These are phyloP conservation scores for Stenodera caucasica DNA, from an alignment of 2,888 invertebrate genomes.

Conservation along the genomic window DNA sequence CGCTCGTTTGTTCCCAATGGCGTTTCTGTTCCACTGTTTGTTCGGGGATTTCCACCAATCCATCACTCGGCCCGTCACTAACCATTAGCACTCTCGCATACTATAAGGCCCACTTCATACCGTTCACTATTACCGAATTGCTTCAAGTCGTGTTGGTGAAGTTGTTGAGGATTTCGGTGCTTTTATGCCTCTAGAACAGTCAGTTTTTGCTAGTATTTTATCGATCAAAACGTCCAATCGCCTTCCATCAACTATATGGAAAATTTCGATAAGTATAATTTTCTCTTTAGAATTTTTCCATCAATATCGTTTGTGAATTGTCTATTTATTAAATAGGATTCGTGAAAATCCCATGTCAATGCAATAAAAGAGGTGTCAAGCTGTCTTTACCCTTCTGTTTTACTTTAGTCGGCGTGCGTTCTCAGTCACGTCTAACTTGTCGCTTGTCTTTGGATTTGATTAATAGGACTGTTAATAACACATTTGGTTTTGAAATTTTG, in stretches of 20 bases:
- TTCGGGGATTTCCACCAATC: constrained; percentile 52
- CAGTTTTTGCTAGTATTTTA: not conserved
- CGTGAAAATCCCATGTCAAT: constrained; percentile 24
- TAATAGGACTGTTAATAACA: constrained; percentile 52
- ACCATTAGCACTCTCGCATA: constrained; percentile 65
- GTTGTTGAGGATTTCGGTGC: not conserved
- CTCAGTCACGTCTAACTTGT: constrained; percentile 53
- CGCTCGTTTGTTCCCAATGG: constrained; percentile 44
- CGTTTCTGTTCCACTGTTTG: constrained; percentile 48
- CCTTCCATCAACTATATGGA: too few species aligned
- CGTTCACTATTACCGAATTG: constrained; percentile 10
- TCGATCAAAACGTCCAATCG: not conserved
- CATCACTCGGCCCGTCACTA: constrained; percentile 66
- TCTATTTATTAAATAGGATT: constrained; percentile 12
- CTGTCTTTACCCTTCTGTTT: constrained; percentile 52
- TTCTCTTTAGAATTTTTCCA: too few species aligned
- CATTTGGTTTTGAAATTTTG: constrained; percentile 43
- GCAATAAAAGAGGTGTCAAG: constrained; percentile 43
- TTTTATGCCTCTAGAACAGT: not conserved
- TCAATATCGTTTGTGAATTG: not conserved
- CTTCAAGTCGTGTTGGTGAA: not conserved
- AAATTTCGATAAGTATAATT: too few species aligned
- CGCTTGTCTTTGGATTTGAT: constrained; percentile 53
- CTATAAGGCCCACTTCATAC: constrained; percentile 45
- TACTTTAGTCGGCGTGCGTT: constrained; percentile 49